Evolutionary conservation across 1,140 invertebrate species (phyloP).

Genomic region (Pissodes strobi): DNA sequence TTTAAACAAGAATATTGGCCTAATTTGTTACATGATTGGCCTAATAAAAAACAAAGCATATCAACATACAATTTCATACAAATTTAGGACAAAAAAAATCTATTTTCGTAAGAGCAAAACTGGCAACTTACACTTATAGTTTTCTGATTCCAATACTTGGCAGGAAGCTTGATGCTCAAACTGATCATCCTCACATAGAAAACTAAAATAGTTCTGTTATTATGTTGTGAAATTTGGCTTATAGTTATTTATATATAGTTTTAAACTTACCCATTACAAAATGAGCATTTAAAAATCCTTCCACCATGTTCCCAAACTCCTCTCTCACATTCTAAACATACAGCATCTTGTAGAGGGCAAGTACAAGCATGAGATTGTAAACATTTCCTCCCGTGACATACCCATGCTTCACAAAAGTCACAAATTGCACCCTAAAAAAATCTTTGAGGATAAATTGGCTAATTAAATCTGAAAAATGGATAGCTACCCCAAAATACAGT

Average conservation of each 20-base stretch:
- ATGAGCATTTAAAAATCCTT: conserved; percentile 90
- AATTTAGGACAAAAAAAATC: no score
- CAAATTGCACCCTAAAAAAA: conserved; percentile 91
- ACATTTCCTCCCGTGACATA: conserved; percentile 93
- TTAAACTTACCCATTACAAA: conserved; percentile 65
- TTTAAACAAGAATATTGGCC: conserved; percentile 93
- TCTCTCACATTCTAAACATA: conserved; percentile 89
- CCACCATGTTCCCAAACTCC: conserved; percentile 94
- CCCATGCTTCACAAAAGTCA: conserved; percentile 97
- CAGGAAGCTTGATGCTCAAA: conserved; percentile 98
- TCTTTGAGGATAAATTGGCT: background rate
- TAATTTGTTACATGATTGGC: conserved; percentile 90
- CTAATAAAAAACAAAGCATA: conserved; percentile 55
- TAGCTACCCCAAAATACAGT: background rate
- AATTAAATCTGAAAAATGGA: background rate
- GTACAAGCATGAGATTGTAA: conserved; percentile 89
- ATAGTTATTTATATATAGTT: no score
- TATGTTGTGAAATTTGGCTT: background rate
- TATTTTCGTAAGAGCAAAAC: no score
- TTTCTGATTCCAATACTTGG: conserved; percentile 91
- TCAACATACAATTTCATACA: no score
- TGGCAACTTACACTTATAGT: conserved; percentile 88
- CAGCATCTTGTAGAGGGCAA: conserved; percentile 85
- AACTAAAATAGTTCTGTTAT: conserved; percentile 49
- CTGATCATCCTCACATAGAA: conserved; percentile 96